A percentile compares a stretch with the other conserved stretches of the same genome.
These are phyloP conservation scores for Porites rus DNA, from an alignment of 92 coral and sea anemone species.

Conservation along the genomic window DNA sequence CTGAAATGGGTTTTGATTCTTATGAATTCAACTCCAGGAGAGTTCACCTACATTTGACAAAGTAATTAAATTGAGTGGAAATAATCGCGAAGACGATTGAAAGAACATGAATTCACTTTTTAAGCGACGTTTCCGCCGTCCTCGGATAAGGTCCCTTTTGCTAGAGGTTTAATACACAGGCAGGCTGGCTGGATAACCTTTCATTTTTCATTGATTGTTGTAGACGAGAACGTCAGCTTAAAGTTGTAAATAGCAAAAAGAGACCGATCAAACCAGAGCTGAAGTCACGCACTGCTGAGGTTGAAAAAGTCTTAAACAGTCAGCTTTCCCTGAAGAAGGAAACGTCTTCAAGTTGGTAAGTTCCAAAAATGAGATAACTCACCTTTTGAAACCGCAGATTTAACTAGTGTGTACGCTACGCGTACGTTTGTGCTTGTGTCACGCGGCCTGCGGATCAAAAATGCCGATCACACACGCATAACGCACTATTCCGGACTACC, in stretches of 20 bases:
- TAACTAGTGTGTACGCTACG: not conserved
- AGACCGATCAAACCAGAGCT: slow-evolving; percentile 77
- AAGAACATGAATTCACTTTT: no score
- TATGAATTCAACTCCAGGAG: no score
- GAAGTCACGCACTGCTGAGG: slow-evolving; percentile 72
- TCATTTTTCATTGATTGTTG: not conserved
- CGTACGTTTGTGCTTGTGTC: no score
- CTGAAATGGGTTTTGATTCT: no score
- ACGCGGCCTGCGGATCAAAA: no score
- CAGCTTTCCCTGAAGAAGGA: slow-evolving; percentile 39
- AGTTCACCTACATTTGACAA: no score
- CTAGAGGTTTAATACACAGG: not conserved
- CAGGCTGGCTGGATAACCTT: not conserved
- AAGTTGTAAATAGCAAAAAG: slow-evolving; percentile 69
- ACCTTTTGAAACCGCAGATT: not conserved
- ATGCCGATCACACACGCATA: no score
- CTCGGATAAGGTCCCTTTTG: no score
- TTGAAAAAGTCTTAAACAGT: slow-evolving; percentile 66
- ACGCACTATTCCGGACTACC: no score
- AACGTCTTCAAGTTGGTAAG: slow-evolving; percentile 77
- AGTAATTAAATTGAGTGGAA: no score
- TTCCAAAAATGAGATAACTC: not conserved
- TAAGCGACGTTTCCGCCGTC: no score
- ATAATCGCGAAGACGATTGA: no score
- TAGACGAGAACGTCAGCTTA: slow-evolving; percentile 89